Evolutionary conservation across 2,113 vertebrate species (phyloP).

Genomic region (Tautogolabrus adspersus): DNA sequence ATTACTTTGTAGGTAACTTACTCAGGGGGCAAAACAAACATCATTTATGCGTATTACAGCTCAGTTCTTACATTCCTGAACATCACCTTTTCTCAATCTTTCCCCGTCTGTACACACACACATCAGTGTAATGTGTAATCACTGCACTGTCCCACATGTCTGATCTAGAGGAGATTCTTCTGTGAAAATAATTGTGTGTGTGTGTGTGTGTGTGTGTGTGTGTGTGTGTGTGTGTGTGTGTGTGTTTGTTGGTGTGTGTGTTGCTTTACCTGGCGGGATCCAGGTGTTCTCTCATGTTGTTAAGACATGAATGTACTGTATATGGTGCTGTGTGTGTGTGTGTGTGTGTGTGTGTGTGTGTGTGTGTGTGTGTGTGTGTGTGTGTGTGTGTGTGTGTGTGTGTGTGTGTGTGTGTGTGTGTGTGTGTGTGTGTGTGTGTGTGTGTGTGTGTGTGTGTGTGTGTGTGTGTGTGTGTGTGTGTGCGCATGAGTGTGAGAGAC

Average conservation of each 20-base stretch:
- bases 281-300: constrained; percentile 62
- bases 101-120: neutral
- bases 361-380: constrained; percentile 22
- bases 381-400: constrained; percentile 18
- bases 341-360: constrained; percentile 25
- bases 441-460: constrained; percentile 20
- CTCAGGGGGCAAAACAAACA: no score
- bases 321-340: neutral
- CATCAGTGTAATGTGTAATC: neutral
- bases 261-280: constrained; percentile 21
- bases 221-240: constrained; percentile 19
- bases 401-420: constrained; percentile 24
- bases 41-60: no score
- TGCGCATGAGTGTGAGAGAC: neutral
- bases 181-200: neutral
- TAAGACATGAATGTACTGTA: constrained; percentile 17
- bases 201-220: constrained; percentile 20
- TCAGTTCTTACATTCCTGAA: no score
- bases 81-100: no score
- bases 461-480: constrained; percentile 22
- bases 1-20: no score
- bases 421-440: constrained; percentile 15
- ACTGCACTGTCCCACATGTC: neutral
- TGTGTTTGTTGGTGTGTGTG: constrained; percentile 15
- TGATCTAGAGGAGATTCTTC: neutral